Conservation (phyloP, 1,140 invertebrate species). For the Prorops nasuta region DNA sequence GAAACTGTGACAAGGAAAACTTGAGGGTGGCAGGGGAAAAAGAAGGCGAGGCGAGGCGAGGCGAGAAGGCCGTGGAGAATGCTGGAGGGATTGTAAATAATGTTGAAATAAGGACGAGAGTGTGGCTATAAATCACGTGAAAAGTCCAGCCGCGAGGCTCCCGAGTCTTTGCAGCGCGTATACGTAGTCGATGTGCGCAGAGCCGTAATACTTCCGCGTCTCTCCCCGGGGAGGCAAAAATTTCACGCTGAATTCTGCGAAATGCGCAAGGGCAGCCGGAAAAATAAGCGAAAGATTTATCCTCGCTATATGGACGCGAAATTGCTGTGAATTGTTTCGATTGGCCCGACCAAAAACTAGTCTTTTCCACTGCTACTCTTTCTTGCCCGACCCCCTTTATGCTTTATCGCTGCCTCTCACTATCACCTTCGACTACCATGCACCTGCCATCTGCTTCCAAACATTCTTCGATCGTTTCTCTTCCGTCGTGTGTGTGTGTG, state of each 20-base stretch:
- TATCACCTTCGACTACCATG: too few relatives aligned
- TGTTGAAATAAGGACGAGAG: conserved; percentile 22
- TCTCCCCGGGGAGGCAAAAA: conserved; percentile 1
- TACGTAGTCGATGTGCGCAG: conserved; percentile 16
- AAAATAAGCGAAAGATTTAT: too few relatives aligned
- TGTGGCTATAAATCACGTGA: conserved; percentile 23
- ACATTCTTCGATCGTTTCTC: too few relatives aligned
- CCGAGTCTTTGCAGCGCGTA: too few relatives aligned
- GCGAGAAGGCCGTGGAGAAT: not conserved
- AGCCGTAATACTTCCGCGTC: conserved; percentile 20
- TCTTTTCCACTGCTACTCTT: too few relatives aligned
- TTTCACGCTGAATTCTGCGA: conserved; percentile 11
- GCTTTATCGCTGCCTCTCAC: too few relatives aligned
- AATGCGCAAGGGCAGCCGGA: not conserved
- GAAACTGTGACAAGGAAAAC: too few relatives aligned
- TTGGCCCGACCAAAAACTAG: too few relatives aligned
- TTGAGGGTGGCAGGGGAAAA: not conserved
- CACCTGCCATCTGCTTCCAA: too few relatives aligned
- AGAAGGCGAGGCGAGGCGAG: not conserved
- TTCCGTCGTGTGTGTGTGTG: not conserved
- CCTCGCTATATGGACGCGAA: too few relatives aligned
- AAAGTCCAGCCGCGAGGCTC: conserved; percentile 11
- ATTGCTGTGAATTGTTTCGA: too few relatives aligned
- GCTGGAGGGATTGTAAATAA: conserved; percentile 23
- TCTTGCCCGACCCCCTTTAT: too few relatives aligned